Conservation (phyloP, 2,113 vertebrate species). For the Hylia prasina region DNA sequence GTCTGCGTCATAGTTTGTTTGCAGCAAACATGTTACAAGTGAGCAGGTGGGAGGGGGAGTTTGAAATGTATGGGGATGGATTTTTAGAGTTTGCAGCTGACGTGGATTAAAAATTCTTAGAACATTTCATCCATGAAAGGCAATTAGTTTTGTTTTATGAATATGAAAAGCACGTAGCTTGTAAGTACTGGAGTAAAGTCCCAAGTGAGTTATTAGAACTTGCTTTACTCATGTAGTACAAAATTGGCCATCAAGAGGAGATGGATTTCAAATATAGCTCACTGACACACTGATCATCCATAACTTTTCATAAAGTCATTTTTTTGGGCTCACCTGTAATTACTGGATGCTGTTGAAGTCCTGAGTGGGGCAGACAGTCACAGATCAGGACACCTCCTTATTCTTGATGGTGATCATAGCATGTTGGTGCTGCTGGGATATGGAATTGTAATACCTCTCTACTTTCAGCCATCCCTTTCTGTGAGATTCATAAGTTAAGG, state of each 20-base stretch:
- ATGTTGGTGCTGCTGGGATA: background rate
- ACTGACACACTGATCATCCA: constrained; percentile 48
- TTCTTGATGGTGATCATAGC: background rate
- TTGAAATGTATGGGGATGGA: constrained; percentile 2
- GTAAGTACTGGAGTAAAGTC: constrained; percentile 65
- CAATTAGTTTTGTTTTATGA: constrained; percentile 74
- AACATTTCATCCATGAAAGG: constrained; percentile 68
- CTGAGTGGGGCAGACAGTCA: background rate
- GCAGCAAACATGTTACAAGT: constrained; percentile 20
- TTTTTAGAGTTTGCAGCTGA: constrained; percentile 59
- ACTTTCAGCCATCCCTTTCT: background rate
- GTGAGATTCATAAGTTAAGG: background rate
- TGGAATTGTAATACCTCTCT: background rate
- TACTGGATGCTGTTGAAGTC: background rate
- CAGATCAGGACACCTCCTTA: background rate
- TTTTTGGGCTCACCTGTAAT: background rate
- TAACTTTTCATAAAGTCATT: constrained; percentile 16
- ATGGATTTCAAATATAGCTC: constrained; percentile 60
- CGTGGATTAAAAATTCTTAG: constrained; percentile 63
- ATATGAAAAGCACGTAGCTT: constrained; percentile 67
- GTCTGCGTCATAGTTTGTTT: background rate
- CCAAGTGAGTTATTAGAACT: constrained; percentile 70
- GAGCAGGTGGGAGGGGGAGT: constrained; percentile 29
- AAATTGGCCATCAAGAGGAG: constrained; percentile 67
- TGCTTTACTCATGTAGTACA: constrained; percentile 65